These are phyloP conservation scores for Drosophila nr. medialis DNA, from an alignment of 2,888 invertebrate genomes.

Conservation along the genomic window DNA sequence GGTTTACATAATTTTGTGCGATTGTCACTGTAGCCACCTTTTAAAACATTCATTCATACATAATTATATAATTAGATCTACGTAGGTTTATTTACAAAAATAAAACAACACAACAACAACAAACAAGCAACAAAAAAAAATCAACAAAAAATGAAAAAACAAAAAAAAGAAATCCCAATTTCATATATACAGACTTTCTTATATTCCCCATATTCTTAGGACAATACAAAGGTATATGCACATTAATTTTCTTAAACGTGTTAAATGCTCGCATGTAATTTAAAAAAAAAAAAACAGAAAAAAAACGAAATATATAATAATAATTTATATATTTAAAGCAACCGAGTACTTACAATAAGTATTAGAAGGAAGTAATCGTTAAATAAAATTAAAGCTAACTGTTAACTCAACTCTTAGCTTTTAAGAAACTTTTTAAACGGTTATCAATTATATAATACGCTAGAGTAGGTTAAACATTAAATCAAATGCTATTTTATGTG, in stretches of 20 bases:
- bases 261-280: slow-evolving; percentile 65
- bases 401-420: slow-evolving; percentile 68
- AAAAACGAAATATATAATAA: slow-evolving; percentile 30
- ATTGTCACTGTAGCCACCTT: slow-evolving; percentile 68
- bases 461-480: slow-evolving; percentile 62
- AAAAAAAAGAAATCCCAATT: slow-evolving; percentile 29
- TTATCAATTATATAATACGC: slow-evolving; percentile 68
- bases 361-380: slow-evolving; percentile 65
- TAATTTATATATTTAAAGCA: slow-evolving; percentile 35
- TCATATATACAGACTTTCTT: slow-evolving; percentile 60
- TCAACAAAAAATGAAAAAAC: slow-evolving; percentile 31
- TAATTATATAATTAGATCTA: slow-evolving; percentile 65
- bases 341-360: slow-evolving; percentile 57
- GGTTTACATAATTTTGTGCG: slow-evolving; percentile 50
- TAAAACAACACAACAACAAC: slow-evolving; percentile 3
- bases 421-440: slow-evolving; percentile 59
- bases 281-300: slow-evolving; percentile 20
- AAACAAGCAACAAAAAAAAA: slow-evolving; percentile 16
- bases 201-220: slow-evolving; percentile 65
- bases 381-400: slow-evolving; percentile 66
- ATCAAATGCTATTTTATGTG: slow-evolving; percentile 49
- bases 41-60: slow-evolving; percentile 61
- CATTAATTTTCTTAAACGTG: slow-evolving; percentile 61
- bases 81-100: slow-evolving; percentile 67
- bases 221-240: slow-evolving; percentile 57